Base-by-base conservation (phyloP, 2,888 invertebrate genomes). In the Antheraea assamensis region DNA sequence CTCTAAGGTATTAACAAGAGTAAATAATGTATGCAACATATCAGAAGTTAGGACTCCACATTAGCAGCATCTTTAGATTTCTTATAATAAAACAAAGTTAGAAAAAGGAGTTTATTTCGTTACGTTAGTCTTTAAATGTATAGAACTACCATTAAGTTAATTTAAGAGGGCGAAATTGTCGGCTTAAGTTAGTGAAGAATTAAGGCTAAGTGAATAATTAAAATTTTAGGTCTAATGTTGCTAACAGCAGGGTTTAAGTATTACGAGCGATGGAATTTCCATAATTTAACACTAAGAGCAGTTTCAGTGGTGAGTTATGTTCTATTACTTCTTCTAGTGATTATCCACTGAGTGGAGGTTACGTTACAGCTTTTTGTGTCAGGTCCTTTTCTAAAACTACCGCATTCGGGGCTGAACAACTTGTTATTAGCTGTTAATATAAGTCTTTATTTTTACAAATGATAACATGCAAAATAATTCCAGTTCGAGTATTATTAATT, bases 201-300 rank as follows among this genome's bases (percentile, higher is more conserved):
- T 35, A 68, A 68, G 21, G 68, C 15, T 68, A 31, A 68, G 68
- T 35, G 31, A 55, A 35, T 3, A 30, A 49, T 21, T 35, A 47
- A 66, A 66, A 74, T 85, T 85, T 70, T 82, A 94, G 93, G 92
- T 73, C 79, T 92, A 76, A 76, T 79, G 31, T 78, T 90, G 71
- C 74, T 77, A 47, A 76, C 82, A 64, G 81, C 82, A 73, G 84
- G 84, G n/a, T 93, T 87, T 82, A 93, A 92, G 81, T 93, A 93
- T 79, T 91, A 92, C 80, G 80, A 86, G 73, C 90, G 93, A 21
- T 93, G 92, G 93, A 78, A 93, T 84, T 93, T 93, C 77, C 88
- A 90, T 78, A 92, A 93, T 77, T 85, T 93, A 77, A 92, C 93
- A 61, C 83, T 93, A 68, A 85, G 93, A 61, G 92, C 92, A 3